Base-by-base conservation (phyloP, 2,113 vertebrate species). In the Dinomys branickii region DNA sequence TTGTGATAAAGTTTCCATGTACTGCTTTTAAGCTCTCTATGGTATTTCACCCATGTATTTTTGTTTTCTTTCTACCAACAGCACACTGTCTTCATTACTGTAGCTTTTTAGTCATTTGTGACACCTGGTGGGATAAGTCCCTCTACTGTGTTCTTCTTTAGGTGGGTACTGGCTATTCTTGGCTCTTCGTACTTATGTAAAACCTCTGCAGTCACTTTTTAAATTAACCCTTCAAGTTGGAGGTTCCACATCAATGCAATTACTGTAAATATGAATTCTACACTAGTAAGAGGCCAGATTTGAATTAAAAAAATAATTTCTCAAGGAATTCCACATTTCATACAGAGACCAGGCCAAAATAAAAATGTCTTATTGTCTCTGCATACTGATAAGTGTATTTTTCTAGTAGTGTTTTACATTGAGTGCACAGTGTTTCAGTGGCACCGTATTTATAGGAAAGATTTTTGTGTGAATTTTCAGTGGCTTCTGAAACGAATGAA, bases 171-270 rank as follows among this genome's bases (percentile, higher is more conserved):
- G 78, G n/a, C 94, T 95, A 63, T 89, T 89, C 73, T 93, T 94
- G 77, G 65, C 19, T 86, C 28, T 84, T 91, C 10, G 14, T 83
- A 78, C 54, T 83, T 69, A 88, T 35, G 65, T 75, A 77, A 96
- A 96, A 67, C 61, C 24, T 93, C n/a, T 82, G 30, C 44, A 94
- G 67, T 94, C 28, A 71, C 13, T 88, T 97, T 90, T 96, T 63
- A 89, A 88, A 92, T 96, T 83, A 89, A 94, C 35, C 35, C 96
- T 91, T 95, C 33, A 86, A 78, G 33, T 90, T 90, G 7, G 54
- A 96, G 50, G 17, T 59, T 73, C 92, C 20, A 65, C 12, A 85
- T 77, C 73, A 73, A 41, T 87, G 26, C 12, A 63, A 19, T 87
- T 67, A 95, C n/a, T 67, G 12, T 86, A 97, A 95, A 73, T 84